Base-by-base conservation (phyloP, 2,113 vertebrate genomes). In the Vombatus ursinus region DNA sequence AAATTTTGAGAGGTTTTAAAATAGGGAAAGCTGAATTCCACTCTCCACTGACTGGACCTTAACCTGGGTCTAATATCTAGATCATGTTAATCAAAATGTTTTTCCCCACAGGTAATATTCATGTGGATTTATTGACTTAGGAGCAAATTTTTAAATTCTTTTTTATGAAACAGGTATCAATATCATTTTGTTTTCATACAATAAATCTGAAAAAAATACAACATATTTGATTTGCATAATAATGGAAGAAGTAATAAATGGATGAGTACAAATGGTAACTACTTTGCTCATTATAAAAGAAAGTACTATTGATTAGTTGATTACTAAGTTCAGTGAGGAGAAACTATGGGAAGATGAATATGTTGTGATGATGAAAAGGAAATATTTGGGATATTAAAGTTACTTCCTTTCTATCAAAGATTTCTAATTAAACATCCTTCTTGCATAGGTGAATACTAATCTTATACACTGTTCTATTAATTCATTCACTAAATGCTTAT, bases 321-420 rank as follows among this genome's bases (percentile, higher is more conserved):
- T 10, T 10, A 53, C 11, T 68, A 5, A 2, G 2, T 22, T 84
- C 12, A 0, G 0, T n/a, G n/a, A 92, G 8, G 1, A 49, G 92
- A 94, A 93, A 0, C 0, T 6, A 14, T 9, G 93, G 14, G 52
- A 22, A 25, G 26, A 44, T 51, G 2, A 26, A 2, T 0, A 0
- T 0, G 0, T 90, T 93, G 31, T 90, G 91, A 93, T 37, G 47
- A 7, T 90, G 68, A 2, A 24, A 95, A 93, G 92, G 91, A 37
- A 28, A 91, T 68, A 51, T 94, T 91, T 16, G 0, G 22, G 0
- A 3, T 54, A 8, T 37, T 93, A 37, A 68, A 68, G 31, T 92
- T 0, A 12, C 50, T 90, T 92, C 16, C 6, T 9, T 51, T 84
- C 8, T 23, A 90, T 77, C 1, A 77, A 91, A 26, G 92, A 95